These are phyloP conservation scores for Zygogramma bicolorata DNA, from an alignment of 2,888 invertebrate genomes.

Conservation along the genomic window DNA sequence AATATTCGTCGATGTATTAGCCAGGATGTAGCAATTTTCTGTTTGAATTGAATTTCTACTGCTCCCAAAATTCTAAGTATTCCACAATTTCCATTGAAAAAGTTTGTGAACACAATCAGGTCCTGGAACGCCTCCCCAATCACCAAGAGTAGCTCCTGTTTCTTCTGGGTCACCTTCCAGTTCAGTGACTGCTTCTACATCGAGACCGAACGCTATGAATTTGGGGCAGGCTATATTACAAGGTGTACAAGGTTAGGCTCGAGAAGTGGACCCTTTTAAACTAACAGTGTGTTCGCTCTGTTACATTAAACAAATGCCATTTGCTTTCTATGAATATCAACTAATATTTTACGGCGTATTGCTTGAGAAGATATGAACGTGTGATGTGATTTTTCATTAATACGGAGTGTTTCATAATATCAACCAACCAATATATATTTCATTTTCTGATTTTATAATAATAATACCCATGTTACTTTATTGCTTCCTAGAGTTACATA, in stretches of 20 bases:
- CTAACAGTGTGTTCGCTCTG: conserved; percentile 24
- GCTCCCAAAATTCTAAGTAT: background rate
- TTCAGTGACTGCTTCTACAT: conserved; percentile 54
- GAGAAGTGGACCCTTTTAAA: conserved; percentile 26
- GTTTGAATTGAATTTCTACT: background rate
- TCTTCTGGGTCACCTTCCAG: conserved; percentile 61
- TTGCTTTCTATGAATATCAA: conserved; percentile 7
- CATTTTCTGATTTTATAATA: too few relatives aligned
- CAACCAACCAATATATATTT: too few relatives aligned
- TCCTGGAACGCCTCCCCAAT: conserved; percentile 65
- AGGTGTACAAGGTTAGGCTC: conserved; percentile 67
- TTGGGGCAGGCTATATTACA: conserved; percentile 67
- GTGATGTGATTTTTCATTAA: background rate
- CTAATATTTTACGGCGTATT: background rate
- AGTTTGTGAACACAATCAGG: conserved; percentile 51
- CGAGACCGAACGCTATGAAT: conserved; percentile 60
- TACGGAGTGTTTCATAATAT: background rate
- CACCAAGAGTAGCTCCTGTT: conserved; percentile 62
- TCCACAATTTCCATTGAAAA: background rate
- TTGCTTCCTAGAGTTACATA: too few relatives aligned
- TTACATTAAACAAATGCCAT: background rate
- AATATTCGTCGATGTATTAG: too few relatives aligned
- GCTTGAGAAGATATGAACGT: background rate
- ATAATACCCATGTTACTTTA: too few relatives aligned
- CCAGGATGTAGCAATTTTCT: too few relatives aligned